phyloP scores from a whole-genome alignment of 2,888 invertebrate species.

The Apantesis nais region DNA sequence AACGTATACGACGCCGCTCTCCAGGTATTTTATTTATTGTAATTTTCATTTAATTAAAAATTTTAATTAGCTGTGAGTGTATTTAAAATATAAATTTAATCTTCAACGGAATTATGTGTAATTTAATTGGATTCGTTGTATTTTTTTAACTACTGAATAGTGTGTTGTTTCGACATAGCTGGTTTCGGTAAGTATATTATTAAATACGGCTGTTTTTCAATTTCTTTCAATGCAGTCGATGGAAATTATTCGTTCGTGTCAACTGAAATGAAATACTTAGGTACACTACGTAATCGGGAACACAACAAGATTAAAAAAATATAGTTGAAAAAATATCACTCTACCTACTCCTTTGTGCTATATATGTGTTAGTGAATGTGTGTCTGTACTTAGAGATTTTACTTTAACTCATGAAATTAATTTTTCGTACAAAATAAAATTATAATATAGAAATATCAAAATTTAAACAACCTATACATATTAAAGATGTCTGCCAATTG shows the following conservation, averaged over 20 bases:
- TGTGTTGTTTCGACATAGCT: neutral
- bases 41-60: neutral
- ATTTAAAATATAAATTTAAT: neutral
- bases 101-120: neutral
- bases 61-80: neutral
- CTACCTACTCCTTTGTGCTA: no score
- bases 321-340: no score
- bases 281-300: neutral
- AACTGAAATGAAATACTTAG: neutral
- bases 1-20: constrained; percentile 24
- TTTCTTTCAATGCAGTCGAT: neutral
- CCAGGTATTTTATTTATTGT: constrained; percentile 12
- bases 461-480: constrained; percentile 28
- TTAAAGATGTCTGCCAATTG: constrained; percentile 42
- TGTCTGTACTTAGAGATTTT: no score
- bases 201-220: neutral
- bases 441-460: neutral
- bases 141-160: neutral
- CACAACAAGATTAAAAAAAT: no score
- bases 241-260: neutral
- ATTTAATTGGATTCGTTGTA: neutral
- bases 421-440: neutral
- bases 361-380: no score
- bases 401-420: no score
- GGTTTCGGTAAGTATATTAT: neutral